Percentiles rank a stretch among this genome's conserved stretches.
Evolutionary conservation across 1,140 invertebrate genomes (phyloP).

Genomic region (Bombus huntii): DNA sequence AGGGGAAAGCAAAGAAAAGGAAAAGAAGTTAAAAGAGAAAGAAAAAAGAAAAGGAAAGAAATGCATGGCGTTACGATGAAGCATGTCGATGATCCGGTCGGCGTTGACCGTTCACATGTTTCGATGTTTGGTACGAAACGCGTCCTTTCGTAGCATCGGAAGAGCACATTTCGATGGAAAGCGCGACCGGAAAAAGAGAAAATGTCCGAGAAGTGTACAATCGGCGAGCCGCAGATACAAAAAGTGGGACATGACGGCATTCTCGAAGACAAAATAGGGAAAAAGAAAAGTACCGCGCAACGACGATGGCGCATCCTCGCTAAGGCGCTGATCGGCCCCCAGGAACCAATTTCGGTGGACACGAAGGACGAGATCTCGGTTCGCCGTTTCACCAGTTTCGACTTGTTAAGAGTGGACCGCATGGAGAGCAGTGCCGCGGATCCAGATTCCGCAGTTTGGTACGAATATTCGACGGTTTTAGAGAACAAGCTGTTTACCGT

Average conservation of each 20-base stretch:
- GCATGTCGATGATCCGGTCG: not conserved
- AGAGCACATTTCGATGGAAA: slow-evolving; percentile 5
- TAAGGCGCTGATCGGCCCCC: slow-evolving; percentile 84
- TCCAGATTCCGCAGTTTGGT: slow-evolving; percentile 73
- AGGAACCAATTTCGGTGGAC: slow-evolving; percentile 75
- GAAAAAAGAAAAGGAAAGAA: not conserved
- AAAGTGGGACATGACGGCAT: not conserved
- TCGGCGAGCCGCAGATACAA: not conserved
- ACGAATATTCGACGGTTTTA: slow-evolving; percentile 83
- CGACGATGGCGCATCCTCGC: slow-evolving; percentile 88
- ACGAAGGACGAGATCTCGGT: slow-evolving; percentile 82
- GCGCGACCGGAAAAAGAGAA: not conserved
- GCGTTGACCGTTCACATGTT: not conserved
- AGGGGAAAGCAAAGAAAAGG: not conserved
- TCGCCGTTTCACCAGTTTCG: slow-evolving; percentile 84
- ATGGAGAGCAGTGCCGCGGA: slow-evolving; percentile 70
- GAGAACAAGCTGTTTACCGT: slow-evolving; percentile 80
- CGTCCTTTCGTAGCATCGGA: not conserved
- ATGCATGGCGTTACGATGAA: not conserved
- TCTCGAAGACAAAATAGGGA: not conserved
- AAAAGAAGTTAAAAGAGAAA: not conserved
- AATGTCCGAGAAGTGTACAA: slow-evolving; percentile 42
- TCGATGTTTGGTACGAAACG: not conserved
- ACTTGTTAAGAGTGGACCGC: slow-evolving; percentile 78
- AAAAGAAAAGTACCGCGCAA: slow-evolving; percentile 80